A percentile compares a stretch with the other conserved stretches of the same genome.
Conservation (phyloP, 2,888 invertebrate species). For the Lamellibrachia columna region DNA sequence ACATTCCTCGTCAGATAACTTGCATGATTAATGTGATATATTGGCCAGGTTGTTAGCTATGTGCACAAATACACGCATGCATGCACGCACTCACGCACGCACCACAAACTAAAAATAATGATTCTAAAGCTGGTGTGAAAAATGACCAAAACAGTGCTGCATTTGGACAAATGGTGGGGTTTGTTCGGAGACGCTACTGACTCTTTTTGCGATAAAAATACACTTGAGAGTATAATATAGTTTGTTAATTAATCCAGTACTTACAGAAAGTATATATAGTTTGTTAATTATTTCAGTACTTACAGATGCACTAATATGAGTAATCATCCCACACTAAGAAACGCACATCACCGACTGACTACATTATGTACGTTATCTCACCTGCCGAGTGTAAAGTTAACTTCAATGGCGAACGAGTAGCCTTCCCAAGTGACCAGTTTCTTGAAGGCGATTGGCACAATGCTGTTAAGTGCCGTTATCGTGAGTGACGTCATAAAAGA, state of each 20-base stretch:
- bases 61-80: too few relatives aligned
- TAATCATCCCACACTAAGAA: background rate
- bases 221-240: too few relatives aligned
- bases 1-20: background rate
- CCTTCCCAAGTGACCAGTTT: conserved; percentile 78
- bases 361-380: conserved; percentile 30
- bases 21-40: background rate
- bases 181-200: background rate
- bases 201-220: background rate
- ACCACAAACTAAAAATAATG: background rate
- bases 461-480: conserved; percentile 79
- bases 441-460: conserved; percentile 79
- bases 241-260: too few relatives aligned
- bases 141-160: background rate
- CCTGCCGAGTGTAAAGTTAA: conserved; percentile 77
- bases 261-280: background rate
- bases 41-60: background rate
- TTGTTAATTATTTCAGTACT: background rate
- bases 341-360: background rate
- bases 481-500: conserved; percentile 74
- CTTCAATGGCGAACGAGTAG: conserved; percentile 77
- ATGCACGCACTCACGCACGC: too few relatives aligned
- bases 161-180: background rate
- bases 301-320: background rate
- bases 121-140: background rate